These are phyloP conservation scores for Galerucella calmariensis DNA, from an alignment of 2,888 invertebrate species.

Conservation along the genomic window DNA sequence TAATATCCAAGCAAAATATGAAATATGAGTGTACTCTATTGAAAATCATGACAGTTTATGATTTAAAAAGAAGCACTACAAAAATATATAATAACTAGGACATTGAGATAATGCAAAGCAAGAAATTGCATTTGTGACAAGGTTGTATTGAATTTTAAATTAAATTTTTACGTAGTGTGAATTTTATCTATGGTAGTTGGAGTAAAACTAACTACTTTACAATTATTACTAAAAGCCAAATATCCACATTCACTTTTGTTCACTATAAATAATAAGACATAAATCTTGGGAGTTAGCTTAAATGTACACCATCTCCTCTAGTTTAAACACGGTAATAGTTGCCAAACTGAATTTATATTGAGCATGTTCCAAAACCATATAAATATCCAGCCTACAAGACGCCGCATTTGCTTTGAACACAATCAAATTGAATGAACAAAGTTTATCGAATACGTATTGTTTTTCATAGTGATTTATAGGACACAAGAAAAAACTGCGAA, in stretches of 20 bases:
- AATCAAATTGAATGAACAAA: too few relatives aligned
- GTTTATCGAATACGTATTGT: too few relatives aligned
- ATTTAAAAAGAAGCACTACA: not conserved
- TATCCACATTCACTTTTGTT: too few relatives aligned
- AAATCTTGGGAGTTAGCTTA: too few relatives aligned
- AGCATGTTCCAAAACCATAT: not conserved
- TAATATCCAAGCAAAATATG: too few relatives aligned
- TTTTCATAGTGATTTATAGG: too few relatives aligned
- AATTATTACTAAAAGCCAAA: too few relatives aligned
- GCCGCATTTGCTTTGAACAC: not conserved
- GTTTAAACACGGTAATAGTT: not conserved
- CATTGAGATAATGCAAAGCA: not conserved
- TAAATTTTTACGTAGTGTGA: too few relatives aligned
- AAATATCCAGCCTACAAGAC: slow-evolving; percentile 4
- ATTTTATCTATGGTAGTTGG: not conserved
- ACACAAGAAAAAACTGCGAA: too few relatives aligned
- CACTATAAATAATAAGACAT: too few relatives aligned
- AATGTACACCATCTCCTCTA: not conserved
- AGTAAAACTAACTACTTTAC: not conserved
- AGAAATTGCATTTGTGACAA: not conserved
- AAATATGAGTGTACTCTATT: too few relatives aligned
- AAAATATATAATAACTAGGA: not conserved
- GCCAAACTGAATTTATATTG: not conserved
- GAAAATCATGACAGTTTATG: too few relatives aligned
- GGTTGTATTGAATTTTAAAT: not conserved